Evolutionary conservation across 2,797 vertebrate genomes (phyloP).

Genomic region (Onychomys arenicola): DNA sequence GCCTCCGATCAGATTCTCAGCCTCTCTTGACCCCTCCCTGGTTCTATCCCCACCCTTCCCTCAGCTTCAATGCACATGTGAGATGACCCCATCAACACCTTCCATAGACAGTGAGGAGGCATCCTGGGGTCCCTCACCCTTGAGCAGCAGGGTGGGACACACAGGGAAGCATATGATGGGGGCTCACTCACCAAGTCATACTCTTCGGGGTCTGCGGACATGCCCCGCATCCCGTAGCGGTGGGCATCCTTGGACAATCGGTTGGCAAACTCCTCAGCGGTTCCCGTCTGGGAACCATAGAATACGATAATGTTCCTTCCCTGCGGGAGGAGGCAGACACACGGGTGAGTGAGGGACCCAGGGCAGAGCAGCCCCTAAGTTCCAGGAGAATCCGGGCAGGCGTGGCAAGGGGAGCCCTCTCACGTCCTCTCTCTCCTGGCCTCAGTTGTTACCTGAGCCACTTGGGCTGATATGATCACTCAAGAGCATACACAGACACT

Average conservation of each 20-base stretch:
- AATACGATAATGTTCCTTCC: constrained; percentile 97
- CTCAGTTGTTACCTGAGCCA: not conserved
- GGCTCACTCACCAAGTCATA: constrained; percentile 93
- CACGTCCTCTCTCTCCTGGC: not conserved
- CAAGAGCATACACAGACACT: not conserved
- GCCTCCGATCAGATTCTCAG: not conserved
- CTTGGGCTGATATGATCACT: not conserved
- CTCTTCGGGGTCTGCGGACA: constrained; percentile 97
- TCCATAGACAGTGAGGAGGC: not conserved
- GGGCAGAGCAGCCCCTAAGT: not conserved
- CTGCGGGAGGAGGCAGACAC: constrained; percentile 72
- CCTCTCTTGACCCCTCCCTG: not conserved
- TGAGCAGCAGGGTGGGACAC: not conserved
- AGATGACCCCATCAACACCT: not conserved
- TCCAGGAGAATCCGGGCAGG: not conserved
- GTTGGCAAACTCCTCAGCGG: constrained; percentile 97
- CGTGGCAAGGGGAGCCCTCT: not conserved
- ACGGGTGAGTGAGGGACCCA: not conserved
- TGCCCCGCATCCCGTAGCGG: constrained; percentile 97
- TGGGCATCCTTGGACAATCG: constrained; percentile 97
- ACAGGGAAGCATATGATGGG: not conserved
- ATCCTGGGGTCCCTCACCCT: not conserved
- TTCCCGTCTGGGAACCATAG: constrained; percentile 99
- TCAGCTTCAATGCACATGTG: not conserved
- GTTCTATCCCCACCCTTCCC: not conserved